Base-by-base conservation (phyloP, 2,888 invertebrate species). In the Cheilosia variabilis region DNA sequence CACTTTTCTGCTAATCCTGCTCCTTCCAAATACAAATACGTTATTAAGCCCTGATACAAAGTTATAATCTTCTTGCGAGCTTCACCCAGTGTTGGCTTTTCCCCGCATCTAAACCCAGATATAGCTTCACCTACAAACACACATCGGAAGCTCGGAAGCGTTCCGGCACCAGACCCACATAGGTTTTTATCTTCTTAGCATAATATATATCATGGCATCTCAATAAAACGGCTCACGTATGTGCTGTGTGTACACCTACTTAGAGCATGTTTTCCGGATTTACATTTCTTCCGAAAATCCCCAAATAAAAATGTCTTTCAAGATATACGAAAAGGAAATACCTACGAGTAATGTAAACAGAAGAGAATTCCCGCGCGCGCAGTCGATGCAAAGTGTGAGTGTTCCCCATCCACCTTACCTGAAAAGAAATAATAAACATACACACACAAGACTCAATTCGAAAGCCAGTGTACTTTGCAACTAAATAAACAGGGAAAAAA, bases 331-430 rank as follows among this genome's bases (percentile, higher is more conserved):
- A 31, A 27, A 27, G 7, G 27, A 27, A 27, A 27, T 24, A 24
- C 24, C 4, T 31, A 31, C 9, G 31, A 9, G 31, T 9, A 84
- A 75, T 69, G 80, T 84, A 84, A 80, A 80, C 75, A 83, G 10
- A 72, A 55, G 55, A 71, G 55, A 71, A 65, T 71, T 80, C 73
- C 84, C 79, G 79, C 84, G 78, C 78, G 66, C 75, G 62, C 63
- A 52, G 4, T 24, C 52, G 7, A 22, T 22, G 22, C 31, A 31
- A 31, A 31, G 31, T 2, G 2, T 31, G 31, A 31, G 45, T 37
- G 31, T 7, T 22, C 52, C 43, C n/a, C 13, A 72, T 65, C 45
- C 63, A 57, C 63, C 62, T 63, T 50, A 57, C 22, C 73, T 34
- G 45, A n/a, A 13, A 50, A 58, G 65, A 37, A 37, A 37, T 37